These are phyloP conservation scores for Neocrepidodera transversa DNA, from an alignment of 2,888 invertebrate species.

Conservation along the genomic window DNA sequence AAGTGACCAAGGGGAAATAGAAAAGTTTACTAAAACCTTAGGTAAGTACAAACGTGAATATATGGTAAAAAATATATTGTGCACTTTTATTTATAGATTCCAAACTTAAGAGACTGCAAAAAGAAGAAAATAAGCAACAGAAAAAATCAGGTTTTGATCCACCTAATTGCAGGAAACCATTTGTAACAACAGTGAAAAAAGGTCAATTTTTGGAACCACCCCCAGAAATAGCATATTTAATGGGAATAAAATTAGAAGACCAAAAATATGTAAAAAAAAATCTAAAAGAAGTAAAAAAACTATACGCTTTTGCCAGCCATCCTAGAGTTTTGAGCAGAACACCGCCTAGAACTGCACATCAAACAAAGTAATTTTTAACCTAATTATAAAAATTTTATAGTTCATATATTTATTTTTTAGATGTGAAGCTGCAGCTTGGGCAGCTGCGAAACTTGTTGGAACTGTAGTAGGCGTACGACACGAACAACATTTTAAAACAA, in stretches of 20 bases:
- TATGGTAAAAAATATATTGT: neutral
- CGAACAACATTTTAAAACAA: slow-evolving; percentile 28
- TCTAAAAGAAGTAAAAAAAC: slow-evolving; percentile 56
- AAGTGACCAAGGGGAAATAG: slow-evolving; percentile 53
- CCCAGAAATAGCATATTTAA: slow-evolving; percentile 71
- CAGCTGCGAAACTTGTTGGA: slow-evolving; percentile 53
- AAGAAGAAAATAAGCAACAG: slow-evolving; percentile 61
- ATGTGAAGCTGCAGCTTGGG: slow-evolving; percentile 57
- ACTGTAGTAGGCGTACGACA: slow-evolving; percentile 47
- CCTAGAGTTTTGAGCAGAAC: slow-evolving; percentile 64
- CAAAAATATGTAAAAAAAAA: slow-evolving; percentile 45
- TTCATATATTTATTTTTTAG: slow-evolving; percentile 37
- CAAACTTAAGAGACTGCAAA: slow-evolving; percentile 73
- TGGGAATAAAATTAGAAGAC: slow-evolving; percentile 63
- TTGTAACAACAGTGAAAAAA: slow-evolving; percentile 81
- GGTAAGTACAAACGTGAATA: slow-evolving; percentile 23
- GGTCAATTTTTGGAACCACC: slow-evolving; percentile 83
- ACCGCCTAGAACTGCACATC: slow-evolving; percentile 52
- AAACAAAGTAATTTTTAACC: slow-evolving; percentile 41
- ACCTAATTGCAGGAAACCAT: slow-evolving; percentile 63
- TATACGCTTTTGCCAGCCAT: slow-evolving; percentile 73
- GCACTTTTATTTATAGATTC: slow-evolving; percentile 66
- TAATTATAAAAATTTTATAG: too few relatives aligned
- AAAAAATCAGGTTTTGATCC: slow-evolving; percentile 43
- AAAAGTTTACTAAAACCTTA: slow-evolving; percentile 73